Conservation (phyloP, 2,888 invertebrate species). For the Phortica magna region DNA sequence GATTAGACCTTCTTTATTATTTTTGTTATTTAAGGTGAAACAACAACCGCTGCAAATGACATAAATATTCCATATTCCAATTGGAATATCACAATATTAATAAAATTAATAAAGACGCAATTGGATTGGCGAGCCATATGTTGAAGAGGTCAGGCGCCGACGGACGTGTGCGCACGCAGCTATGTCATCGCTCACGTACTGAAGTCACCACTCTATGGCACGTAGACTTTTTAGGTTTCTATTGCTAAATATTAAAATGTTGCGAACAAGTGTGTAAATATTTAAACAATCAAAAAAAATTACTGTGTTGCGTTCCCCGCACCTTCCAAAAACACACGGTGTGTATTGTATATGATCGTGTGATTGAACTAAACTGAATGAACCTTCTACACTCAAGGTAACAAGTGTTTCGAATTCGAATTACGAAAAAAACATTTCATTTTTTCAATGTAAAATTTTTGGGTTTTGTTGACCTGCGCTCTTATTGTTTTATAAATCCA, state of each 20-base stretch:
- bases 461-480: slow-evolving; percentile 48
- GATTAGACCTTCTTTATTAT: neutral
- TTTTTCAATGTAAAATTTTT: slow-evolving; percentile 24
- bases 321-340: slow-evolving; percentile 9
- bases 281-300: slow-evolving; percentile 5
- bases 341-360: slow-evolving; percentile 20
- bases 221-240: slow-evolving; percentile 19
- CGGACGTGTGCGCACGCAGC: slow-evolving; percentile 8
- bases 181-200: neutral
- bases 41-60: too few species aligned
- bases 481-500: slow-evolving; percentile 22
- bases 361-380: slow-evolving; percentile 51
- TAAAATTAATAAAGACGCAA: slow-evolving; percentile 7
- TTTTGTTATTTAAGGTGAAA: neutral
- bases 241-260: slow-evolving; percentile 51
- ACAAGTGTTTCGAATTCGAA: slow-evolving; percentile 60
- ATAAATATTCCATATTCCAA: too few species aligned
- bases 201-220: neutral
- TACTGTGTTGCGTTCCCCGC: neutral
- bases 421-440: slow-evolving; percentile 48
- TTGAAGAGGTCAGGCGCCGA: neutral
- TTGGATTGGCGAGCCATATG: neutral
- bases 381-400: slow-evolving; percentile 66
- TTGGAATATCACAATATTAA: neutral
- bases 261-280: neutral